Conservation (phyloP, 2,888 invertebrate genomes). For the Rhabditoides inermis region DNA sequence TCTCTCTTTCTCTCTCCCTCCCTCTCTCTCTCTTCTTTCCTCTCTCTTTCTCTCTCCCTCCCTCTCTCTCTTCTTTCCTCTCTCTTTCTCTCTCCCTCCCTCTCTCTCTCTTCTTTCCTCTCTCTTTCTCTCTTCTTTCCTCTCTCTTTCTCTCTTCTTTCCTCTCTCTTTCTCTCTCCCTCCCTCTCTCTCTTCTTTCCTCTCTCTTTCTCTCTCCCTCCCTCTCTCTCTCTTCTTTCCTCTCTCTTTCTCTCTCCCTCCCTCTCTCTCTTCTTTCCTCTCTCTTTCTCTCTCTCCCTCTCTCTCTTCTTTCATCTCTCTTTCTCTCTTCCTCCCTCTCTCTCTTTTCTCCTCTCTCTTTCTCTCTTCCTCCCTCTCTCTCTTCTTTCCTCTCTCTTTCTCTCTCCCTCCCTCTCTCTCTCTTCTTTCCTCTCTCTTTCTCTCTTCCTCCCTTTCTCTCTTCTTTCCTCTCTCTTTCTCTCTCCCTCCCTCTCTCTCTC, state of each 20-base stretch:
- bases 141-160: background rate
- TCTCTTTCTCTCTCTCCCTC: background rate
- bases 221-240: background rate
- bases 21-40: background rate
- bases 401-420: background rate
- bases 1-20: background rate
- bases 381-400: background rate
- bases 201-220: constrained; percentile 1
- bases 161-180: background rate
- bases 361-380: background rate
- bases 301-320: too few relatives aligned
- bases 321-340: background rate
- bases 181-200: background rate
- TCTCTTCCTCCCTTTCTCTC: background rate
- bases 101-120: too few relatives aligned
- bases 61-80: too few relatives aligned
- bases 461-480: background rate
- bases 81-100: too few relatives aligned
- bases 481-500: background rate
- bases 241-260: background rate
- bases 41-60: background rate
- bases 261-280: background rate
- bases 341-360: background rate
- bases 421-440: background rate
- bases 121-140: too few relatives aligned